These are phyloP conservation scores for Cantharis rustica DNA, from an alignment of 2,888 invertebrate genomes.

Conservation along the genomic window DNA sequence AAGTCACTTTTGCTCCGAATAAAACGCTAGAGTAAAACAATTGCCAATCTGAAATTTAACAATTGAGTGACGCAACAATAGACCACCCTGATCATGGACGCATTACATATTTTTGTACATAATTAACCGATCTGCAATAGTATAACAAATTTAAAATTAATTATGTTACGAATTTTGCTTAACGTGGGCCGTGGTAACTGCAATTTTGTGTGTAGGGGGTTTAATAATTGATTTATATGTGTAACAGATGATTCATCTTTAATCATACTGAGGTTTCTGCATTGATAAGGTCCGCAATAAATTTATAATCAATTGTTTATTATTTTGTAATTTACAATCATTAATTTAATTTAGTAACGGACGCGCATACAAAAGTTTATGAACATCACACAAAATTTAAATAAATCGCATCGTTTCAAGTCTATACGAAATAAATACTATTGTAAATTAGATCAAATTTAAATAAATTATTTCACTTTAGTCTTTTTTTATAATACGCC, in stretches of 20 bases:
- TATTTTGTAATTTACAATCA: background rate
- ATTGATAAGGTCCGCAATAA: background rate
- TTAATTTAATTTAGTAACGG: background rate
- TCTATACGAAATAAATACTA: too few relatives aligned
- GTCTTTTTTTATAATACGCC: too few relatives aligned
- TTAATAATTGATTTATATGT: background rate
- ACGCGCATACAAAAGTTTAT: background rate
- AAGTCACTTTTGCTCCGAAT: too few relatives aligned
- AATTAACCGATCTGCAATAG: too few relatives aligned
- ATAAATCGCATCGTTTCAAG: too few relatives aligned
- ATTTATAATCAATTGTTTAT: background rate
- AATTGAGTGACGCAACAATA: background rate
- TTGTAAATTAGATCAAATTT: too few relatives aligned
- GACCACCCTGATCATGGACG: background rate
- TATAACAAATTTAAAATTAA: background rate
- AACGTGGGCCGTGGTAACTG: background rate
- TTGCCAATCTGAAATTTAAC: too few relatives aligned
- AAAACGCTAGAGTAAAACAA: too few relatives aligned
- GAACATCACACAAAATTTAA: background rate
- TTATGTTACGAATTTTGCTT: background rate
- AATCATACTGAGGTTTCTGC: background rate
- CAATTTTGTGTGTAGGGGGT: background rate
- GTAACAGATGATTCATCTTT: background rate
- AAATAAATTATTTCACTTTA: too few relatives aligned
- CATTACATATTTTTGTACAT: too few relatives aligned